Evolutionary conservation across 2,797 vertebrate genomes (phyloP), one percentile per base, ranked within the genome.

Genomic region (Kryptolebias ocellatus): DNA sequence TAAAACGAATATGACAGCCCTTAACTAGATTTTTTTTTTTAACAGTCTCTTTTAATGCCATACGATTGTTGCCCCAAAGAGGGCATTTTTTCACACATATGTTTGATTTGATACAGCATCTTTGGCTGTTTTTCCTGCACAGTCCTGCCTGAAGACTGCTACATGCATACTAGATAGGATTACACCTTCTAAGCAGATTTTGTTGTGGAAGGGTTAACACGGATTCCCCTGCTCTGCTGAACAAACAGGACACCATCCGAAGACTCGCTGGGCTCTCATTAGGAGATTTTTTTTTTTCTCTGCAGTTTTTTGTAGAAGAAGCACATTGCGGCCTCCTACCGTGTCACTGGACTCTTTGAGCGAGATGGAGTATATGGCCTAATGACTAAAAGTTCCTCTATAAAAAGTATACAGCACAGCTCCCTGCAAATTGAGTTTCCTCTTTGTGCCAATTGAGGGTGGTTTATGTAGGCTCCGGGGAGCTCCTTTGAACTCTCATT

Each of bases 401-500:
- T 95, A 95, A 95, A 94, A 95, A 90, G 89, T 94, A 93, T 92
- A 91, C 91, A 89, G 88, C 83, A 52, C 89, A 92, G 92, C 90
- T 94, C 93, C 91, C 93, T 95, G 93, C 93, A 95, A 94, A 94
- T 94, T 95, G 93, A 94, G 93, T 94, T 95, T 94, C 93, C 93
- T 94, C 92, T 94, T 92, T 92, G 93, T 94, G 94, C 93, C 94
- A 93, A 93, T 94, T 94, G 94, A 94, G 94, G 92, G 93, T 93
- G 93, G 94, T 94, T 95, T 95, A 94, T 94, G 92, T 92, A 92
- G 93, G 92, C 92, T 92, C 92, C 89, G 61, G 93, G 92, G 92
- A 93, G 91, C 86, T 92, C 87, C 93, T 95, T 94, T 95, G 94
- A 95, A 94, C 94, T 92, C 89, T 76, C 81, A 65, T 87, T 92